Evolutionary conservation across 2,888 invertebrate species (phyloP), one percentile per base, ranked within the genome.

Genomic region (Spatulosminthurus flaviceps): DNA sequence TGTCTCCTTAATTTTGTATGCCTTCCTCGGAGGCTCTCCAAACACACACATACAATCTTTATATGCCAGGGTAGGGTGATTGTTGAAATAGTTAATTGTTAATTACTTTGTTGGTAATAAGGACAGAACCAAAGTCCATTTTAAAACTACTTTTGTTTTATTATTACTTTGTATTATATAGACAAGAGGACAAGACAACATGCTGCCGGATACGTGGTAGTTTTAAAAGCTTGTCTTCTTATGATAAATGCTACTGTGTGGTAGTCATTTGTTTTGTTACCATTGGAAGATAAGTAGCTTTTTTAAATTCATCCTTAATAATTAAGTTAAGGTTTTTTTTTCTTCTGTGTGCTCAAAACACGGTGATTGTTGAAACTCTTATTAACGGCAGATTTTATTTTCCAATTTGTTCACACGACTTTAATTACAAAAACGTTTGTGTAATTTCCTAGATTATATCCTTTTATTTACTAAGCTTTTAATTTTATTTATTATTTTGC

Each of bases 71-170:
- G n/a, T n/a, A n/a, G n/a, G n/a, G n/a, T 51, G 9, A 51, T 51
- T 51, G 51, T 51, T 51, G n/a, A 51, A 51, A 51, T 51, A 19
- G 51, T 51, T 51, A 51, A 51, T 51, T 51, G 51, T 51, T 51
- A 51, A 51, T 51, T 51, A 51, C 51, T 16, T 19, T n/a, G n/a
- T n/a, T 51, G 16, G 51, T 51, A 51, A 51, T 51, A 51, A 51
- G 51, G 51, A 51, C 51, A 51, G n/a, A 51, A n/a, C n/a, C 51
- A 51, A 2, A 51, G 51, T 51, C 51, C 2, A 51, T 51, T 34
- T 51, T 51, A 51, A 19, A 51, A 51, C 51, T 9, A 1, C 51
- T 51, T 4, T 41, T 41, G 41, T 41, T 13, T n/a, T 19, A 51
- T 51, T 51, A 51, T 51, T 51, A 51, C 51, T 51, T n/a, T n/a